Conservation (phyloP, 1,140 invertebrate species). For the Triops cancriformis region DNA sequence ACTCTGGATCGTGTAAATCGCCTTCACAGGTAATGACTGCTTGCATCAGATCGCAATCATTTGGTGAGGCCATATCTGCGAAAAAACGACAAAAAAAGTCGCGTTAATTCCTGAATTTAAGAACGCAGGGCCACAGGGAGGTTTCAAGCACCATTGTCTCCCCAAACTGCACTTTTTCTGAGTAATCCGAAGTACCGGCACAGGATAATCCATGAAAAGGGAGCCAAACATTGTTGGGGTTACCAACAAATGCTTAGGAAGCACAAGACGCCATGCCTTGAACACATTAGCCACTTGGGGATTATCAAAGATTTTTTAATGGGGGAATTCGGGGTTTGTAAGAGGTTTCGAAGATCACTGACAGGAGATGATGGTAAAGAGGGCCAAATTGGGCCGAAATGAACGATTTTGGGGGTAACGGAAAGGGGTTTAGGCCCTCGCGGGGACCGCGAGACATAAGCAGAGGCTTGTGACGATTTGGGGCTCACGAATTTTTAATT, state of each 20-base stretch:
- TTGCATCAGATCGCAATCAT: constrained; percentile 59
- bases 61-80: constrained; percentile 64
- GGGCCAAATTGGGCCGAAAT: not conserved
- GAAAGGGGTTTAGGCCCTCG: not conserved
- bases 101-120: not conserved
- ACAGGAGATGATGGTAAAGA: not conserved
- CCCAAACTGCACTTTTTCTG: too few species aligned
- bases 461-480: not conserved
- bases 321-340: too few species aligned
- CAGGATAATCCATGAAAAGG: too few species aligned
- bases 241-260: too few species aligned
- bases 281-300: too few species aligned
- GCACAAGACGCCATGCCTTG: too few species aligned
- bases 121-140: not conserved
- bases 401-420: not conserved
- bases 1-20: constrained; percentile 63
- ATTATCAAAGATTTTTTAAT: too few species aligned
- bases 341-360: too few species aligned
- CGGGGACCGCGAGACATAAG: not conserved
- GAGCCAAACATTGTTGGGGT: too few species aligned
- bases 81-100: constrained; percentile 20
- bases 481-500: too few species aligned
- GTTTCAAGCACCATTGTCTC: too few species aligned
- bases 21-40: constrained; percentile 72
- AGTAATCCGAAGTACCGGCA: too few species aligned